Conservation (phyloP, 2,113 vertebrate genomes). For the Megaceryle maxima region DNA sequence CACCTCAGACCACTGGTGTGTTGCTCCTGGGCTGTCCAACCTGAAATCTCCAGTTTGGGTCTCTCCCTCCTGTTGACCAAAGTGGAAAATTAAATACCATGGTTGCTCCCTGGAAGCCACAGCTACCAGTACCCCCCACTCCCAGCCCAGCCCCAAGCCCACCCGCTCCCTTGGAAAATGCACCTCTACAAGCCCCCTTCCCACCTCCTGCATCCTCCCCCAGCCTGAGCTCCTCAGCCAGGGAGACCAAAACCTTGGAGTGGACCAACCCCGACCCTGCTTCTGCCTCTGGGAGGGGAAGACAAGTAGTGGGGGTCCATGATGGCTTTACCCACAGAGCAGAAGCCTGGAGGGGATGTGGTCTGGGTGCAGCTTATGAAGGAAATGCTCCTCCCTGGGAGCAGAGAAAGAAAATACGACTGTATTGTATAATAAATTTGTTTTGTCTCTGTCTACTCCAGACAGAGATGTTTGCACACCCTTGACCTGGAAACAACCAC, state of each 20-base stretch:
- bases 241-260: not conserved
- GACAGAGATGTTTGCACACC: not conserved
- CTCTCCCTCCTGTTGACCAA: not conserved
- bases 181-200: not conserved
- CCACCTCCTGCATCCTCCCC: not conserved
- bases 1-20: not conserved
- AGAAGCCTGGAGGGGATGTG: not conserved
- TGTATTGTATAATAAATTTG: too few relatives aligned
- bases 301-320: accelerated
- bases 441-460: not conserved
- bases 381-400: not conserved
- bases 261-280: accelerated
- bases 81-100: not conserved
- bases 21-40: not conserved
- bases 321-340: not conserved
- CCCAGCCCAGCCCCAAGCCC: not conserved
- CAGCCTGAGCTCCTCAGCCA: accelerated
- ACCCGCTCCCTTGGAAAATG: accelerated
- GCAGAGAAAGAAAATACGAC: not conserved
- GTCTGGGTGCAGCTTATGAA: not conserved
- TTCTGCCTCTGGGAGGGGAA: not conserved
- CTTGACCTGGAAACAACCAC: not conserved
- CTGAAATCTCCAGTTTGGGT: not conserved
- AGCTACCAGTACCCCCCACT: accelerated
- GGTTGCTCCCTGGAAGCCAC: not conserved